These are phyloP conservation scores for Thalassophryne amazonica DNA, from an alignment of 2,797 vertebrate genomes.

Conservation along the genomic window DNA sequence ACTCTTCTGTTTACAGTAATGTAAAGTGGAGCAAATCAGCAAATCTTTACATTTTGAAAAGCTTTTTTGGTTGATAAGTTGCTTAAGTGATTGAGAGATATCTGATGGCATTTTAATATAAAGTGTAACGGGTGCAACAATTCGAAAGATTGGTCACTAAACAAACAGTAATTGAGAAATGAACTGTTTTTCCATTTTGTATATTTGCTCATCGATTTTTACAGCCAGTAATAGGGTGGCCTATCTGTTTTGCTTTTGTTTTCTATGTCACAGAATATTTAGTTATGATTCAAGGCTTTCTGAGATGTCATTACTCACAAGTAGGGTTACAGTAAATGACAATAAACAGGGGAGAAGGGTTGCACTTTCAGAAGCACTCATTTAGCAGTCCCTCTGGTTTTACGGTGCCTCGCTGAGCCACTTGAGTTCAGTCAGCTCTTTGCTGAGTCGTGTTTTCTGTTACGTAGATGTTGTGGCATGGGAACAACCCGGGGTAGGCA, in stretches of 20 bases:
- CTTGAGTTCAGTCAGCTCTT: conserved; percentile 18
- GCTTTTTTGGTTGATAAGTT: no score
- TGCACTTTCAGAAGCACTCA: conserved; percentile 50
- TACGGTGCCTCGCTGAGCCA: not conserved
- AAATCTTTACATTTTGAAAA: no score
- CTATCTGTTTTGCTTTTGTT: conserved; percentile 35
- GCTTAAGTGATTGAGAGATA: no score
- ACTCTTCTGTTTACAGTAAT: no score
- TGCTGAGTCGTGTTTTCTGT: conserved; percentile 67
- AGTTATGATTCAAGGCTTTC: conserved; percentile 47
- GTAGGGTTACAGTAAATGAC: conserved; percentile 68
- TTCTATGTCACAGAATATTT: conserved; percentile 23
- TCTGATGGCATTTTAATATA: not conserved
- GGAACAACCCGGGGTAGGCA: conserved; percentile 55
- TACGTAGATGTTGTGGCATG: conserved; percentile 31
- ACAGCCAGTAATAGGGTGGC: no score
- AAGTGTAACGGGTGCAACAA: not conserved
- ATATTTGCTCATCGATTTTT: conserved; percentile 19
- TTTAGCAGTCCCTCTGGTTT: conserved; percentile 38
- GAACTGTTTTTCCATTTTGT: no score
- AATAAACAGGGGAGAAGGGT: conserved; percentile 20
- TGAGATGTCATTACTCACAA: conserved; percentile 62
- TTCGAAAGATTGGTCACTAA: not conserved
- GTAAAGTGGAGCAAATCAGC: no score
- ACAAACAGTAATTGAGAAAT: not conserved